Conservation (phyloP, 2,113 vertebrate species). For the Cricetomys ansorgei region DNA sequence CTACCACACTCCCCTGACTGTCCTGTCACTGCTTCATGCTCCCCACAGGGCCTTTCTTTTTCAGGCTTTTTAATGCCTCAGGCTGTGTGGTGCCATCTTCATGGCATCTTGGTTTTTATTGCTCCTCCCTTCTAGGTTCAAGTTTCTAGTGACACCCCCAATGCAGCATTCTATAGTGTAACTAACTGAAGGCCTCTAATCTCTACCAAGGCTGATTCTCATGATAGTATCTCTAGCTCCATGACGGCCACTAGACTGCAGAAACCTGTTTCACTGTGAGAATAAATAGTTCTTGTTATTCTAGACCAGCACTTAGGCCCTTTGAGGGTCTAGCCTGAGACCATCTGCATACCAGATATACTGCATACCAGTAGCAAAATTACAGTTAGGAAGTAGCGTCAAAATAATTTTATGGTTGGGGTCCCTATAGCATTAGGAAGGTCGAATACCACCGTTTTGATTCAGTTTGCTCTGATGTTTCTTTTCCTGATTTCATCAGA, state of each 20-base stretch:
- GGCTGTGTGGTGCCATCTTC: background rate
- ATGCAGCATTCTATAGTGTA: background rate
- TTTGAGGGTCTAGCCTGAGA: no score
- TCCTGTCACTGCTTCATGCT: background rate
- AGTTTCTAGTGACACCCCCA: background rate
- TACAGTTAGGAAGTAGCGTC: no score
- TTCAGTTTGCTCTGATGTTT: background rate
- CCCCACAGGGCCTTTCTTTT: background rate
- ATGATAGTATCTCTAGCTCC: background rate
- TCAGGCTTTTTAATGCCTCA: background rate
- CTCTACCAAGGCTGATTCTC: background rate
- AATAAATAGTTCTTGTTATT: slow-evolving; percentile 17
- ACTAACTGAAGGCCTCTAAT: background rate
- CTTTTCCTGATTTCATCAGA: background rate
- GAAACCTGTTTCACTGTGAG: background rate
- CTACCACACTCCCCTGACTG: background rate
- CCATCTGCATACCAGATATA: no score
- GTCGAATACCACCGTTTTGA: no score
- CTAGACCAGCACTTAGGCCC: slow-evolving; percentile 17
- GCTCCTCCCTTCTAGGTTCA: background rate
- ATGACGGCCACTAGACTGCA: background rate
- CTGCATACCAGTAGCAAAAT: no score
- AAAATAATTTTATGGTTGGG: no score
- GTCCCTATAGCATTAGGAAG: no score
- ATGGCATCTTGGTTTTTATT: background rate